Percentiles rank a stretch among this genome's conserved stretches.
phyloP scores from a whole-genome alignment of 2,888 invertebrate species.

The Mythimna pallens region DNA sequence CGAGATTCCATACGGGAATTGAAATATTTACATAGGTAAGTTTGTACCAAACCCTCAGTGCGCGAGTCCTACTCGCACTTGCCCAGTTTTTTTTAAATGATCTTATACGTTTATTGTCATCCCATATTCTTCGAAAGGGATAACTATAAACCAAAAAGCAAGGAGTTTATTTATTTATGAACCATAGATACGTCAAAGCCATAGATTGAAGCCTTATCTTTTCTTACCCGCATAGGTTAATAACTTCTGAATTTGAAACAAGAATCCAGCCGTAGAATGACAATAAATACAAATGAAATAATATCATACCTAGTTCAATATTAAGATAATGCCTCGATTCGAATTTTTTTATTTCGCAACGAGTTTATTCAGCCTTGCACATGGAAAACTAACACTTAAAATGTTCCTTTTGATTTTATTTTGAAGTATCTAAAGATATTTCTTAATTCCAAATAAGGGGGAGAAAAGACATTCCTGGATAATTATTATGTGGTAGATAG shows the following conservation, averaged over 20 bases:
- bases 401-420: background rate
- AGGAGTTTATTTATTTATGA: too few relatives aligned
- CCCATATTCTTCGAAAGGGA: background rate
- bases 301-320: conserved; percentile 25
- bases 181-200: too few relatives aligned
- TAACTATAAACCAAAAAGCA: background rate
- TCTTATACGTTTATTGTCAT: too few relatives aligned
- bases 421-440: too few relatives aligned
- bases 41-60: too few relatives aligned
- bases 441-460: too few relatives aligned
- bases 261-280: conserved; percentile 15
- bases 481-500: too few relatives aligned
- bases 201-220: conserved; percentile 2
- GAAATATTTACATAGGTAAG: too few relatives aligned
- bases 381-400: background rate
- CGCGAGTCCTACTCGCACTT: background rate
- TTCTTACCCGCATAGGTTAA: conserved; percentile 7
- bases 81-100: too few relatives aligned
- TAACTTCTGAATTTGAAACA: conserved; percentile 27
- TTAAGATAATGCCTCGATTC: conserved; percentile 24
- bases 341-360: conserved; percentile 10
- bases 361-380: conserved; percentile 9
- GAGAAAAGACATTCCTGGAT: too few relatives aligned
- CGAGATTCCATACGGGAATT: too few relatives aligned
- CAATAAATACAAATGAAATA: conserved; percentile 29